Base-by-base conservation (phyloP, 1,140 invertebrate genomes). In the Drosophila tani region DNA sequence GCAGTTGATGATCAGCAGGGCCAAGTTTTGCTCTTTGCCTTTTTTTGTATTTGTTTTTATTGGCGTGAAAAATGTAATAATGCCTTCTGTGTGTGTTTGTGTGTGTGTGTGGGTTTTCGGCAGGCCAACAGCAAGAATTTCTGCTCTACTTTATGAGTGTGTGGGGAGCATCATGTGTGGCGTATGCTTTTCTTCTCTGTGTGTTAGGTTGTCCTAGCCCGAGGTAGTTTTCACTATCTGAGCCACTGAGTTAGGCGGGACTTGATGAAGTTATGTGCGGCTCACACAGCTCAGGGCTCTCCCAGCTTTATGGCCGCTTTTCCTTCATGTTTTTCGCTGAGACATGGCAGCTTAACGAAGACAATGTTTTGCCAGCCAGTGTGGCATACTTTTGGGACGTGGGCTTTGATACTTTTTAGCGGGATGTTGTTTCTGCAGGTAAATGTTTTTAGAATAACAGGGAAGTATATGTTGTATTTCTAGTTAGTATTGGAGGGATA, bases 31-130 rank as follows among this genome's bases (percentile, higher is more conserved):
- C 51, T n/a, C 27, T 19, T 24, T 35, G 40, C 49, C 40, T 38
- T 66, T 51, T 74, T 87, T 80, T 87, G 84, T 87, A 67, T 83
- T 88, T 88, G 84, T 77, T 88, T 88, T 87, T 81, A 87, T 88
- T 87, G 83, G 83, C 79, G 83, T 87, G 83, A 87, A 87, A 87
- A 83, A 87, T 83, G 84, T 87, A 87, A 87, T 87, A 87, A 83
- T 81, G 84, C 80, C 56, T 32, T n/a, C 12, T 63, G 21, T 68
- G 35, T 66, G 50, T 49, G 69, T 70, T n/a, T n/a, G 24, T 70
- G 41, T 49, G 69, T 70, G 21, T 24, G 24, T 70, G 41, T 70
- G 63, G 55, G 40, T 68, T 55, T 45, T 27, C 41, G 35, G 50
- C 45, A 56, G 66, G 70, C 58, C 68, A 69, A 46, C 35, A 57